Percentiles rank a stretch among this genome's conserved stretches.
phyloP scores from a whole-genome alignment of 2,888 invertebrate genomes.

The Agrochola circellaris region DNA sequence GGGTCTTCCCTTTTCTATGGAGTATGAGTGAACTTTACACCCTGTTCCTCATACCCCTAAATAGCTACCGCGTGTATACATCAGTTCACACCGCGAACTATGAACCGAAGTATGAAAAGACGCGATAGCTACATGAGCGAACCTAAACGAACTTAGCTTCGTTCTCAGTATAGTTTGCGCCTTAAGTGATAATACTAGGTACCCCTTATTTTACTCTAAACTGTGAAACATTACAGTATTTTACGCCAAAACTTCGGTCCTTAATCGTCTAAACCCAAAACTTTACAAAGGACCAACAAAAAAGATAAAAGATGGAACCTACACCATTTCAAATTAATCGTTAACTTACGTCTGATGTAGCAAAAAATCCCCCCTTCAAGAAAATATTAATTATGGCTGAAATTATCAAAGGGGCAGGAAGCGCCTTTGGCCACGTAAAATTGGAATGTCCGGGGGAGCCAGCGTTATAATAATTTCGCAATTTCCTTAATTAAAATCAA shows the following conservation, averaged over 20 bases:
- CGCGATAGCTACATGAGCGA: too few relatives aligned
- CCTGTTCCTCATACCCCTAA: too few relatives aligned
- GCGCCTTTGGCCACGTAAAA: constrained; percentile 49
- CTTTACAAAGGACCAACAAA: constrained; percentile 33
- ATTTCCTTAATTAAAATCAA: constrained; percentile 59
- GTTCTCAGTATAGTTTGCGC: too few relatives aligned
- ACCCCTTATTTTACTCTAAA: constrained; percentile 11
- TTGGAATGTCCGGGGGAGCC: constrained; percentile 35
- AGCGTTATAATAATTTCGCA: constrained; percentile 46
- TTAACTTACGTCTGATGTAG: constrained; percentile 46
- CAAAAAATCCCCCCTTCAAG: constrained; percentile 34
- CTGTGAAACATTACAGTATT: background rate
- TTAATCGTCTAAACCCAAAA: constrained; percentile 20
- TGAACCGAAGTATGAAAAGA: too few relatives aligned
- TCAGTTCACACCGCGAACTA: too few relatives aligned
- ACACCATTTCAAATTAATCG: constrained; percentile 41
- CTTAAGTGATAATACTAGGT: background rate
- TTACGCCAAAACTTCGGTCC: constrained; percentile 24
- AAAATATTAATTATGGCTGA: constrained; percentile 61
- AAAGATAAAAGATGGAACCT: constrained; percentile 35
- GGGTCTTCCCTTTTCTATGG: too few relatives aligned
- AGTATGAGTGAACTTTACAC: too few relatives aligned
- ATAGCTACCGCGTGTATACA: too few relatives aligned
- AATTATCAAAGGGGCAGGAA: constrained; percentile 58
- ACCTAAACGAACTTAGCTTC: too few relatives aligned